Percentiles rank a stretch among this genome's conserved stretches.
phyloP scores from a whole-genome alignment of 2,888 invertebrate genomes.

The Lepidochrysops patricia region DNA sequence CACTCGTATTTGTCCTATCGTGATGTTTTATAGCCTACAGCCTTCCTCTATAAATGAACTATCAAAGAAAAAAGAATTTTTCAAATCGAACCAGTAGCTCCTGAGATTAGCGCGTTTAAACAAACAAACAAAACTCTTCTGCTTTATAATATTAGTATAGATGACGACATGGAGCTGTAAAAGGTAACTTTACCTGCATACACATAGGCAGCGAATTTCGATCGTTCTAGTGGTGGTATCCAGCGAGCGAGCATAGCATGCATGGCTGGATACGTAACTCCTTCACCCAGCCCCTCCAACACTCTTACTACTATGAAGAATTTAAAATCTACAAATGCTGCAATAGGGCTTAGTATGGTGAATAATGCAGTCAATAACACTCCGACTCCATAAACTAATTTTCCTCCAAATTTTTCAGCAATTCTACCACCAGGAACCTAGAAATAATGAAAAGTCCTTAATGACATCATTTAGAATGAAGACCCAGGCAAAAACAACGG shows the following conservation, averaged over 20 bases:
- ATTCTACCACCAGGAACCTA: constrained; percentile 83
- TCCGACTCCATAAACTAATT: constrained; percentile 87
- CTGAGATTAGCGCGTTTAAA: too few relatives aligned
- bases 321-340: constrained; percentile 79
- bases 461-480: too few relatives aligned
- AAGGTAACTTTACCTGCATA: constrained; percentile 82
- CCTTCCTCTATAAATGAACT: too few relatives aligned
- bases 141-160: too few relatives aligned
- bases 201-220: constrained; percentile 90
- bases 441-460: constrained; percentile 23
- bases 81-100: too few relatives aligned
- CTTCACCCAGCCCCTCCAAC: constrained; percentile 89
- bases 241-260: constrained; percentile 93
- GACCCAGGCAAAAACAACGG: too few relatives aligned
- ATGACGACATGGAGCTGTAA: too few relatives aligned
- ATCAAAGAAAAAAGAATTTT: too few relatives aligned
- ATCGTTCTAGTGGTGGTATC: constrained; percentile 94
- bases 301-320: constrained; percentile 84
- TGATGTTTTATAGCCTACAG: too few relatives aligned
- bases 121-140: too few relatives aligned
- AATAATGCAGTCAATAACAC: constrained; percentile 87
- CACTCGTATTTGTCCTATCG: too few relatives aligned
- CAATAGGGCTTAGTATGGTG: constrained; percentile 87
- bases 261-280: constrained; percentile 95
- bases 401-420: constrained; percentile 92